phyloP scores from a whole-genome alignment of 2,113 vertebrate genomes.

The Hydropotes inermis region DNA sequence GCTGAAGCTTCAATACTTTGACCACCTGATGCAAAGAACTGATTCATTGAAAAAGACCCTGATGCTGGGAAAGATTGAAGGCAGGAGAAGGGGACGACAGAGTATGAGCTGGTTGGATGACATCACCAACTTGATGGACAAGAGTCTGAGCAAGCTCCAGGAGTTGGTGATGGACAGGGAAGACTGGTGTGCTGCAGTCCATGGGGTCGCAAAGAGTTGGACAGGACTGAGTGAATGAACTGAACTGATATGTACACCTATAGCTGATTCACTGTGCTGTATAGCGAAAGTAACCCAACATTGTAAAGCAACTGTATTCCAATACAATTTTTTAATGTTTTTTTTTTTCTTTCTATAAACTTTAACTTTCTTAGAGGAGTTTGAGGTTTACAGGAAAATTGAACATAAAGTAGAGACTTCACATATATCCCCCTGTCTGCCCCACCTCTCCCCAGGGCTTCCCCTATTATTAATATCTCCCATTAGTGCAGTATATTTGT shows the following conservation, averaged over 20 bases:
- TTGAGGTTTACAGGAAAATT: conserved; percentile 12
- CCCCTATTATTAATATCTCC: conserved; percentile 38
- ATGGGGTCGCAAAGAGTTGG: not conserved
- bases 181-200: not conserved
- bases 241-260: not conserved
- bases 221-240: not conserved
- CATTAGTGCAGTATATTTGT: not conserved
- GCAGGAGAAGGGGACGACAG: not conserved
- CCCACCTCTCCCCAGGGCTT: not conserved
- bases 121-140: not conserved
- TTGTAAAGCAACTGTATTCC: not conserved
- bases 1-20: not conserved
- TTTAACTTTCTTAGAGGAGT: not conserved
- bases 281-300: not conserved
- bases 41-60: not conserved
- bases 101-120: not conserved
- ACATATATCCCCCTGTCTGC: not conserved
- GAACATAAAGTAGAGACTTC: conserved; percentile 1
- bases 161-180: not conserved
- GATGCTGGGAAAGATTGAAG: not conserved
- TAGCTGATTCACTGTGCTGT: not conserved
- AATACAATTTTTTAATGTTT: not conserved
- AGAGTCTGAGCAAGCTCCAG: not conserved
- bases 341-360: not conserved
- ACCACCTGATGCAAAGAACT: not conserved